Conservation (phyloP, 2,888 invertebrate genomes). For the Norana najaformis region DNA sequence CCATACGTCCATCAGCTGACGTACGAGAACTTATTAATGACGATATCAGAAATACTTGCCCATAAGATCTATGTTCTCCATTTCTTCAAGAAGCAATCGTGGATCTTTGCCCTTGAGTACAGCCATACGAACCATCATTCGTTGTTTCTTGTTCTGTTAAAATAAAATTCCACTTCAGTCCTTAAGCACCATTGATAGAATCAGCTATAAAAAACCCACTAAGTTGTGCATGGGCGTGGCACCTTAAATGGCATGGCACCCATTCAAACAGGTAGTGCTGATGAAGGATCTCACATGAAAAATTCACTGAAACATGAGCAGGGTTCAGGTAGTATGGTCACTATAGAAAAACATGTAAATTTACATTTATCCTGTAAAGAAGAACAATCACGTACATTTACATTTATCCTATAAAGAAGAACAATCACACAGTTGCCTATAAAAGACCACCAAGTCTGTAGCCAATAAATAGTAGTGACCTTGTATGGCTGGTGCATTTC, state of each 20-base stretch:
- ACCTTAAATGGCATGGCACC: no score
- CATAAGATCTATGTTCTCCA: constrained; percentile 98
- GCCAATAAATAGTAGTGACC: no score
- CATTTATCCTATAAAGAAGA: no score
- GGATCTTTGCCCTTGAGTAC: constrained; percentile 98
- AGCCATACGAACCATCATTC: constrained; percentile 92
- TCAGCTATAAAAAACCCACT: background rate
- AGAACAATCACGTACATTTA: no score
- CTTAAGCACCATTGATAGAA: background rate
- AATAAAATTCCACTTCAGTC: background rate
- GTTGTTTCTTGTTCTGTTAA: constrained; percentile 83
- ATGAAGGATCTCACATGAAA: no score
- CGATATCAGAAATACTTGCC: constrained; percentile 69
- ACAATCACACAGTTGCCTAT: no score
- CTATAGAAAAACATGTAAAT: no score
- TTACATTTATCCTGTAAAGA: background rate
- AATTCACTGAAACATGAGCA: no score
- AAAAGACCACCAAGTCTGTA: no score
- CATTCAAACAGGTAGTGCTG: no score
- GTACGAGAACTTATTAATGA: background rate
- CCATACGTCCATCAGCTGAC: background rate
- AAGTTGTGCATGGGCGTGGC: no score
- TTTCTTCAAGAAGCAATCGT: constrained; percentile 86
- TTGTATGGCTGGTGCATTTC: background rate
- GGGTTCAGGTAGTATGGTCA: no score